Base-by-base conservation (phyloP, 2,888 invertebrate species). In the Stenodema calcarata region DNA sequence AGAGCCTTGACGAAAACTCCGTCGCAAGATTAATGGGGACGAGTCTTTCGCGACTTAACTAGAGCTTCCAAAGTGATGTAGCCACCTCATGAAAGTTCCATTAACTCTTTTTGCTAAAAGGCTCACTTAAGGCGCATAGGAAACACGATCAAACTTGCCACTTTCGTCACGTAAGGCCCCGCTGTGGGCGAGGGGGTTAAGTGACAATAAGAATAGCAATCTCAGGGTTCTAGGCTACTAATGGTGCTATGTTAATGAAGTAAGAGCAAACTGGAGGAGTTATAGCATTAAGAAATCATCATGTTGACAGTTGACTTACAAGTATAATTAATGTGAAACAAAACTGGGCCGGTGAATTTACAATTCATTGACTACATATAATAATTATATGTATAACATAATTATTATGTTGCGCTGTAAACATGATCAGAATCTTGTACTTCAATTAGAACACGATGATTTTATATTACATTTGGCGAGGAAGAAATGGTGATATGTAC, bases 131-230 rank as follows among this genome's bases (percentile, higher is more conserved):
- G 62, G 62, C n/a, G 62, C 62, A 62, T 11, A 62, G 78, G 73
- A 42, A 35, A 44, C 78, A 23, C 14, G 78, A 44, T 78, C 78
- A 44, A 78, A 78, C 78, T 78, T 78, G 78, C 41, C 78, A 78
- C 78, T 78, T 78, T 73, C 27, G 35, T 44, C 78, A 44, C 78
- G 41, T 41, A 78, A 78, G 41, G 16, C 78, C 78, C 78, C 7
- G 4, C 14, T 16, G 27, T 23, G 44, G 44, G 11, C 11, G 62
- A 6, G 23, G 62, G 62, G 62, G 62, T 62, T 62, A 62, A 62
- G 62, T 62, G 62, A 62, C 62, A 62, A 23, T 62, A 62, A 62
- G 62, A 62, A 62, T 14, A 50, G 62, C 62, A n/a, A 54, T 62
- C 23, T 62, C 62, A 11, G 62, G 18, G 23, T 23, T n/a, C 62